phyloP scores from a whole-genome alignment of 23 tunicate genomes.

The Trididemnum nubilum region DNA sequence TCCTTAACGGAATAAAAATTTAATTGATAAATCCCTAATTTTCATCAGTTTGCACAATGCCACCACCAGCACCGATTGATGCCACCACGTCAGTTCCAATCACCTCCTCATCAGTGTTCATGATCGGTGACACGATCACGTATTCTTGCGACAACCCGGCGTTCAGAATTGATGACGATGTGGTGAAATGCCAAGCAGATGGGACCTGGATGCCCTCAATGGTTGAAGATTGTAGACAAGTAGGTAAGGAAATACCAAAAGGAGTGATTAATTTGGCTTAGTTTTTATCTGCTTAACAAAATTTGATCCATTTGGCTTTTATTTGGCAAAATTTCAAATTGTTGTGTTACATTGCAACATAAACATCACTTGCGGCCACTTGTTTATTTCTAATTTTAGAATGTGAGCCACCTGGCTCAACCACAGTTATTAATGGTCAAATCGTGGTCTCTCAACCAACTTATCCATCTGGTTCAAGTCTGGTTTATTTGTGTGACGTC shows the following conservation, averaged over 20 bases:
- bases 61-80: neutral
- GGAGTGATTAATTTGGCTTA: no score
- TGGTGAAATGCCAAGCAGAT: neutral
- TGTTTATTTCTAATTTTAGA: neutral
- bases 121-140: neutral
- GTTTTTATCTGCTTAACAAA: no score
- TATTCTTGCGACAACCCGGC: conserved; percentile 4
- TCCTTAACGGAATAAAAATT: no score
- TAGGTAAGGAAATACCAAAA: no score
- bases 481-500: neutral
- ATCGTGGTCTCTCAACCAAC: neutral
- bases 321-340: no score
- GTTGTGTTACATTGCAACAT: no score
- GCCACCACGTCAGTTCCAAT: neutral
- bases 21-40: no score
- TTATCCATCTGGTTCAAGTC: neutral
- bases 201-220: neutral
- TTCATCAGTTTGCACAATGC: neutral
- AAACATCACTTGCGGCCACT: neutral
- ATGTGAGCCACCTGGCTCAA: neutral
- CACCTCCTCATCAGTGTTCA: neutral
- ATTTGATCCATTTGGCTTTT: no score
- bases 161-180: neutral
- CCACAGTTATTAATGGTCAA: neutral
- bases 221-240: neutral